Evolutionary conservation across 2,113 vertebrate species (phyloP).

Genomic region (Mionectes macconnelli): DNA sequence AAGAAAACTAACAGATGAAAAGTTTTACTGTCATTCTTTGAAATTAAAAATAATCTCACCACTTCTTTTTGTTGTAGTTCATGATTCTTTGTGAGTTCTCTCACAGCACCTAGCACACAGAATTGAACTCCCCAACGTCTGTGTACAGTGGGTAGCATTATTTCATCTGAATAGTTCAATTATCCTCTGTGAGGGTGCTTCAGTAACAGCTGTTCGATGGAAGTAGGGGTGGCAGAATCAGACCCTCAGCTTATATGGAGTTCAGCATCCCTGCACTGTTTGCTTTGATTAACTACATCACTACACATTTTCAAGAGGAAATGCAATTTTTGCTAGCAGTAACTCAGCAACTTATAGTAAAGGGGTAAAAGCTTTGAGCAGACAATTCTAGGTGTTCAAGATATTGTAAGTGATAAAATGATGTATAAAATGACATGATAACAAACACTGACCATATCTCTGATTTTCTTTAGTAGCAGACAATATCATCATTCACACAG

Average conservation of each 20-base stretch:
- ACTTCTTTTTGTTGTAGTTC: background rate
- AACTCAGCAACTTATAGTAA: constrained; percentile 31
- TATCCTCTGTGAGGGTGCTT: background rate
- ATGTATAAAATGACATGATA: constrained; percentile 61
- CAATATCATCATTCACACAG: constrained; percentile 63
- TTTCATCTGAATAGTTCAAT: constrained; percentile 24
- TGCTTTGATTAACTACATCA: constrained; percentile 57
- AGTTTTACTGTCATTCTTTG: background rate
- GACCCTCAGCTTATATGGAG: background rate
- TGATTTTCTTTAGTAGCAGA: constrained; percentile 58
- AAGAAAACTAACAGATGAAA: background rate
- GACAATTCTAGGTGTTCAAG: constrained; percentile 38
- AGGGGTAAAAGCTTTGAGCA: constrained; percentile 38
- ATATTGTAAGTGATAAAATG: constrained; percentile 50
- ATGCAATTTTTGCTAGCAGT: constrained; percentile 23
- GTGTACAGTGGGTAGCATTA: background rate
- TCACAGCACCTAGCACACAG: background rate
- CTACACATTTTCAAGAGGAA: constrained; percentile 45
- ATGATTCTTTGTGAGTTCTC: background rate
- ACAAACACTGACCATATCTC: constrained; percentile 60
- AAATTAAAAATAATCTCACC: background rate
- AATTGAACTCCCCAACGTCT: background rate
- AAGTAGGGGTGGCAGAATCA: background rate
- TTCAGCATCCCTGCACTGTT: constrained; percentile 17
- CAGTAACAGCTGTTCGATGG: background rate